A percentile compares a stretch with the other conserved stretches of the same genome.
Evolutionary conservation across 2,888 invertebrate genomes (phyloP).

Genomic region (Cephus runcator): DNA sequence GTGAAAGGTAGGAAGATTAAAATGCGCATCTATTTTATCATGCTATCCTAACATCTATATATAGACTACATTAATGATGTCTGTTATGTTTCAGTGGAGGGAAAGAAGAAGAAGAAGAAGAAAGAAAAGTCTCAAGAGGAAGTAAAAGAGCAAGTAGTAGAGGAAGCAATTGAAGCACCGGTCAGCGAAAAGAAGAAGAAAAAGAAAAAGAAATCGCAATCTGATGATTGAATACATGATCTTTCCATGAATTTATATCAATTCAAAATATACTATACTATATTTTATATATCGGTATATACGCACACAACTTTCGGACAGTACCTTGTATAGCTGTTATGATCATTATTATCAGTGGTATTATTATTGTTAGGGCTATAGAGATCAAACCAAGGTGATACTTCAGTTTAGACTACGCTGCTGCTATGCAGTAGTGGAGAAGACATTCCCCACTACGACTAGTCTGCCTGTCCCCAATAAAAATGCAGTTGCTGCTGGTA

Average conservation of each 20-base stretch:
- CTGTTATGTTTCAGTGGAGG: conserved; percentile 22
- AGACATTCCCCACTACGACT: not conserved
- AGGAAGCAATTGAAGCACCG: conserved; percentile 43
- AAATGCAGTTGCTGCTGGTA: not conserved
- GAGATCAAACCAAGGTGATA: not conserved
- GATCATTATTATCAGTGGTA: not conserved
- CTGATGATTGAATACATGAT: conserved; percentile 30
- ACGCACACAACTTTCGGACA: not conserved
- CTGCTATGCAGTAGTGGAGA: not conserved
- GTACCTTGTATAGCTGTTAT: not conserved
- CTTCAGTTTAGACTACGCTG: not conserved
- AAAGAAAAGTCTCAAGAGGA: conserved; percentile 32
- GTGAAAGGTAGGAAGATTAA: conserved; percentile 53
- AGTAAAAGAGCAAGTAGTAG: conserved; percentile 25
- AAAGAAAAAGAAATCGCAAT: conserved; percentile 68
- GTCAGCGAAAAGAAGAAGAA: conserved; percentile 69
- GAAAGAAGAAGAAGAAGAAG: conserved; percentile 39
- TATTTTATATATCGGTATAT: not conserved
- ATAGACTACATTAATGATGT: conserved; percentile 11
- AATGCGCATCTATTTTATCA: not conserved
- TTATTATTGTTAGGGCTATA: not conserved
- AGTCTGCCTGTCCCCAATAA: not conserved
- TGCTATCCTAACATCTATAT: conserved; percentile 33
- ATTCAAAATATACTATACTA: not conserved
- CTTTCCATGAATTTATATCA: not conserved